Evolutionary conservation across 2,797 vertebrate genomes (phyloP).

Genomic region (Crocodylus rhombifer): DNA sequence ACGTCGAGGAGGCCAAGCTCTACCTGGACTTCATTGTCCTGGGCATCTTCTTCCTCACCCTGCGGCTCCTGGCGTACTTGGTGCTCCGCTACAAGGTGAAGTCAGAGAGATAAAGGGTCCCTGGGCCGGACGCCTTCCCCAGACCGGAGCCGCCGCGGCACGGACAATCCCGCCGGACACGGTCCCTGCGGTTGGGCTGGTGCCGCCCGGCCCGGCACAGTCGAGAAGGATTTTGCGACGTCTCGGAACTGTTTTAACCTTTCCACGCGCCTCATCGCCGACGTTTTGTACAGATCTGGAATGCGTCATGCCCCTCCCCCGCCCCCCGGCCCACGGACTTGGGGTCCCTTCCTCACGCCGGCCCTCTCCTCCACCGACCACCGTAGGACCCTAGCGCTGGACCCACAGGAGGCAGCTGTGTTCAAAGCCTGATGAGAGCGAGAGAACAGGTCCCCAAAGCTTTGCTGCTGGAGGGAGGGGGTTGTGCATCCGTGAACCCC

Average conservation of each 20-base stretch:
- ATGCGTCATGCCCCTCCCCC: conserved; percentile 7
- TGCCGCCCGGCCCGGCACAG: conserved; percentile 61
- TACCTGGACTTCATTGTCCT: conserved; percentile 97
- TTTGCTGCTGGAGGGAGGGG: not conserved
- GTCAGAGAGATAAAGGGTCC: conserved; percentile 89
- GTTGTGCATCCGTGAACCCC: not conserved
- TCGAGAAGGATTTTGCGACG: conserved; percentile 72
- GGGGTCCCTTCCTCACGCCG: not conserved
- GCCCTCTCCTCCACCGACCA: not conserved
- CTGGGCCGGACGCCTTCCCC: not conserved
- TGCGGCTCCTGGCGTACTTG: conserved; percentile 94
- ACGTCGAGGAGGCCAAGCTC: conserved; percentile 95
- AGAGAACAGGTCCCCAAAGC: not conserved
- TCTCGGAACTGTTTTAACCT: conserved; percentile 83
- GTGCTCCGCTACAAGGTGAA: conserved; percentile 97
- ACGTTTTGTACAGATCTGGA: conserved; percentile 66
- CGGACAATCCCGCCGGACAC: conserved; percentile 3
- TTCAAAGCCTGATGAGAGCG: not conserved
- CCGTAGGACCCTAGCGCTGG: not conserved
- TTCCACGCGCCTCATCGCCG: conserved; percentile 69
- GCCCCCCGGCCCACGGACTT: fast-evolving
- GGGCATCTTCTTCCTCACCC: conserved; percentile 92
- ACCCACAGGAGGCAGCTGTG: fast-evolving
- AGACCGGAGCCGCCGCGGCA: conserved; percentile 39
- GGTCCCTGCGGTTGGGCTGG: conserved; percentile 21